A percentile compares a stretch with the other conserved stretches of the same genome.
Evolutionary conservation across 2,888 invertebrate genomes (phyloP).

Genomic region (Carpatolechia fugitivella): DNA sequence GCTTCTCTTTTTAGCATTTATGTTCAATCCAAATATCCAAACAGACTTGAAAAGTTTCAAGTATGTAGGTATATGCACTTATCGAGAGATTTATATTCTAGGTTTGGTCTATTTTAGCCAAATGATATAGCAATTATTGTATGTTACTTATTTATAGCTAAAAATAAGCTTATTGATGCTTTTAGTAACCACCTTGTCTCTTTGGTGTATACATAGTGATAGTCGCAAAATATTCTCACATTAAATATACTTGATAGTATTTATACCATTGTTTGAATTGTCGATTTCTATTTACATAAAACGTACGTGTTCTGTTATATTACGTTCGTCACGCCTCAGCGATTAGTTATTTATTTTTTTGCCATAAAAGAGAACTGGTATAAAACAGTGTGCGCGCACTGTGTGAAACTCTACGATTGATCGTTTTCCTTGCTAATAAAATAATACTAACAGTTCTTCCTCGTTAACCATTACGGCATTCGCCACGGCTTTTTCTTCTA

Average conservation of each 20-base stretch:
- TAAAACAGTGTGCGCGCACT: neutral
- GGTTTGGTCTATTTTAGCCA: too few species aligned
- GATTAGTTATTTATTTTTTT: neutral
- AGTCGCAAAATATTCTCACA: neutral
- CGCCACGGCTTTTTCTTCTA: neutral
- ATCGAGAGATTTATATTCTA: too few species aligned
- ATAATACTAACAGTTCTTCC: neutral
- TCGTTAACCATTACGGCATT: neutral
- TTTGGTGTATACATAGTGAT: neutral
- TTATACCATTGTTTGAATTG: constrained; percentile 1
- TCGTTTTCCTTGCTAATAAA: neutral
- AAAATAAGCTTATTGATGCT: too few species aligned
- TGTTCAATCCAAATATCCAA: too few species aligned
- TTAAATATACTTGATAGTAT: neutral
- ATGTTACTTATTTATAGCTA: too few species aligned
- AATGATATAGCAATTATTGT: too few species aligned
- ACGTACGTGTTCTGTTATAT: neutral
- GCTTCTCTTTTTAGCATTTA: too few species aligned
- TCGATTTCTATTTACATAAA: constrained; percentile 4
- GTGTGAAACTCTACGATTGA: constrained; percentile 3
- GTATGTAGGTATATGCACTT: too few species aligned
- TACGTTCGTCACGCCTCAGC: neutral
- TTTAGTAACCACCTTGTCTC: too few species aligned
- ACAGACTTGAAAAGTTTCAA: too few species aligned
- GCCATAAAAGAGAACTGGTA: neutral